These are phyloP conservation scores for Cichlasoma orientale DNA, from an alignment of 2,797 vertebrate genomes.

Conservation along the genomic window DNA sequence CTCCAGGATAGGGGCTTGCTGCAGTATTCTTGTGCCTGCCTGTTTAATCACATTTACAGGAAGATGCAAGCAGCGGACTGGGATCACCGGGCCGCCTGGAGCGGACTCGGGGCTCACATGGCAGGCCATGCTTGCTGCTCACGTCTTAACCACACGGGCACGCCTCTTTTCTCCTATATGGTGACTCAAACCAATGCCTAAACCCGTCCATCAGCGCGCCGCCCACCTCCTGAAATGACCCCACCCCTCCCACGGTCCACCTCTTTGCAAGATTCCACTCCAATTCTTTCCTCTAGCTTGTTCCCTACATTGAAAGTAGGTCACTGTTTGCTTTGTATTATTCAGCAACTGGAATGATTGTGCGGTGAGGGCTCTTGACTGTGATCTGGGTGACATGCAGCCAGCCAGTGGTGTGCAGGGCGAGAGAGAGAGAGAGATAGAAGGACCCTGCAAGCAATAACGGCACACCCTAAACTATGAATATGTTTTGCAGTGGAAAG, in stretches of 20 bases:
- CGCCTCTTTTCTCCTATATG: not conserved
- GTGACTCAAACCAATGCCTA: not conserved
- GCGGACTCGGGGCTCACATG: conserved; percentile 47
- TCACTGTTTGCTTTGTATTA: conserved; percentile 96
- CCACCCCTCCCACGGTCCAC: conserved; percentile 10
- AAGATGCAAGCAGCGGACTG: conserved; percentile 37
- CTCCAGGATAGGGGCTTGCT: conserved; percentile 67
- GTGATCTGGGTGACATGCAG: conserved; percentile 72
- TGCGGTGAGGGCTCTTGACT: conserved; percentile 67
- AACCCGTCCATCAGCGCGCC: not conserved
- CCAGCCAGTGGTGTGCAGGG: conserved; percentile 41
- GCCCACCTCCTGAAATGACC: not conserved
- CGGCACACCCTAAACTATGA: conserved; percentile 15
- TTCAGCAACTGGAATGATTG: conserved; percentile 88
- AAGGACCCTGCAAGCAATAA: conserved; percentile 9
- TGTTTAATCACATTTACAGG: conserved; percentile 79
- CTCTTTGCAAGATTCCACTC: conserved; percentile 31
- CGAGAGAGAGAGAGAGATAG: not conserved
- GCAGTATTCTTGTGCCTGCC: conserved; percentile 77
- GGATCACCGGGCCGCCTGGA: not conserved
- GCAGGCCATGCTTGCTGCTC: conserved; percentile 23
- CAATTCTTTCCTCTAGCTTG: conserved; percentile 85
- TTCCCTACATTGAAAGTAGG: conserved; percentile 89
- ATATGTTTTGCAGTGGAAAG: not conserved
- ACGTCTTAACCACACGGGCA: not conserved